Conservation (phyloP, 2,113 vertebrate genomes). For the Calypte anna region DNA sequence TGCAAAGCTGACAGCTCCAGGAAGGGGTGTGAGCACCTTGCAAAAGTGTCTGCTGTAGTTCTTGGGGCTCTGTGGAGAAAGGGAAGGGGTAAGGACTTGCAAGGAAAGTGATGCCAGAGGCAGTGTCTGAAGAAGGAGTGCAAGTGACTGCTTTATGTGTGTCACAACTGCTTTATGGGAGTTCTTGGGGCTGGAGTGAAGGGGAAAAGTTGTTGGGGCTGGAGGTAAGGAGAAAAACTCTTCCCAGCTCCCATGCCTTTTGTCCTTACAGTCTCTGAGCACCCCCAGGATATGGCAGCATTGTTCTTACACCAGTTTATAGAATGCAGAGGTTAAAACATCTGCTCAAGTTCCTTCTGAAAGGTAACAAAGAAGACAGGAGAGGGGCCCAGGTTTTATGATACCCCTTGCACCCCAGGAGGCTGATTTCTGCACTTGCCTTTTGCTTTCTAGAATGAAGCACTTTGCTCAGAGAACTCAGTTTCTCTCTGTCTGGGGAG, state of each 20-base stretch:
- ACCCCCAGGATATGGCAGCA: neutral
- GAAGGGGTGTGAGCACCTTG: neutral
- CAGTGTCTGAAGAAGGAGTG: neutral
- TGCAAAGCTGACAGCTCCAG: neutral
- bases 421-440: neutral
- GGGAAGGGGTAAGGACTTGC: neutral
- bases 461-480: neutral
- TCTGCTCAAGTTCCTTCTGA: neutral
- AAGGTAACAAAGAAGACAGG: neutral
- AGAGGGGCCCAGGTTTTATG: neutral
- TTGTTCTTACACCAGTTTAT: neutral
- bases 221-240: conserved; percentile 12
- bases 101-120: neutral
- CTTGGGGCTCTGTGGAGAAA: neutral
- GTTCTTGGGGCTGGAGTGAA: neutral
- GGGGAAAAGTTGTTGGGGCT: neutral
- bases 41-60: neutral
- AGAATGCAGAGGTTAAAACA: neutral
- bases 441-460: neutral
- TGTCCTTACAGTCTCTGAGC: neutral
- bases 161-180: too few species aligned
- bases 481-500: neutral
- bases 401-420: neutral
- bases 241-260: neutral
- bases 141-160: neutral